Evolutionary conservation across 1,140 invertebrate genomes (phyloP).

Genomic region (Brachystomella parvula): DNA sequence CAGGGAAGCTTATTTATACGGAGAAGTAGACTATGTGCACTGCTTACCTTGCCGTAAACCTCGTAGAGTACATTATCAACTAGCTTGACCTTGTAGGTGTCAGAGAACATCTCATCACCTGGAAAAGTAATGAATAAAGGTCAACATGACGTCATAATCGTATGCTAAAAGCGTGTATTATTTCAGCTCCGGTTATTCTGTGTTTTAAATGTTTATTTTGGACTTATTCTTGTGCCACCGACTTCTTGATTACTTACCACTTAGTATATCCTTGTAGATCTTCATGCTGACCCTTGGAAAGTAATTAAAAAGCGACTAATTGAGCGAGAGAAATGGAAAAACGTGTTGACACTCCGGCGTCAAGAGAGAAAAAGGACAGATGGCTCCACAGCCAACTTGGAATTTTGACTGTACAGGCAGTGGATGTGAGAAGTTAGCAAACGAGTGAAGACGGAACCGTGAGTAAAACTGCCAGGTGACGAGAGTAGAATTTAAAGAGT

Average conservation of each 20-base stretch:
- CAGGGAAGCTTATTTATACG: too few species aligned
- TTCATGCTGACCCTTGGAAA: constrained; percentile 62
- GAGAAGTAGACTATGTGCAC: not conserved
- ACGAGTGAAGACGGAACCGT: not conserved
- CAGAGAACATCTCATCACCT: constrained; percentile 97
- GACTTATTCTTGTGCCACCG: not conserved
- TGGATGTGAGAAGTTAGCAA: not conserved
- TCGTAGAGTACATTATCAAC: constrained; percentile 90
- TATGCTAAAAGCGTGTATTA: not conserved
- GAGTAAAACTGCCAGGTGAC: not conserved
- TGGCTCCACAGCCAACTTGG: constrained; percentile 13
- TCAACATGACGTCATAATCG: not conserved
- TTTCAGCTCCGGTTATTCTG: not conserved
- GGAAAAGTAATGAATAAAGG: constrained; percentile 5
- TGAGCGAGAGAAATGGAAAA: constrained; percentile 12
- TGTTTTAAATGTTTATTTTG: not conserved
- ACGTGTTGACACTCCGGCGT: not conserved
- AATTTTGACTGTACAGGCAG: not conserved
- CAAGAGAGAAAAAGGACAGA: constrained; percentile 24
- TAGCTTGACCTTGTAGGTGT: constrained; percentile 90
- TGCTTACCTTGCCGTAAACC: constrained; percentile 73
- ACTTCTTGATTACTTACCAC: constrained; percentile 57
- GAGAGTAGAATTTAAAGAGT: not conserved
- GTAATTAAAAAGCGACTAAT: not conserved
- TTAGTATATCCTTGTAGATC: constrained; percentile 91